phyloP scores from a whole-genome alignment of 2,888 invertebrate species.

The Yponomeuta malinellus region DNA sequence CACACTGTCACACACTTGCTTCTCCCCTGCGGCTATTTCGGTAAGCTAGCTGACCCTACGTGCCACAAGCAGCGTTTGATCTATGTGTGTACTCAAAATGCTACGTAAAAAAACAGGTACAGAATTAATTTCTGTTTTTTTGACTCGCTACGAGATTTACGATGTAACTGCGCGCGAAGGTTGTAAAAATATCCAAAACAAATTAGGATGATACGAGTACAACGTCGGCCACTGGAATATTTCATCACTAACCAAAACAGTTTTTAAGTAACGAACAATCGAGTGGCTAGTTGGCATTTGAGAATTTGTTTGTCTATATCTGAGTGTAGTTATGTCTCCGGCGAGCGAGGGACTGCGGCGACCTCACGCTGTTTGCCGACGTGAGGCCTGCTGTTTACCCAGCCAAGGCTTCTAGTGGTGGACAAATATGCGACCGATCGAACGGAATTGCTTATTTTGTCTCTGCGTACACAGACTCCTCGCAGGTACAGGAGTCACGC shows the following conservation, averaged over 20 bases:
- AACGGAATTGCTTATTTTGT: conserved; percentile 75
- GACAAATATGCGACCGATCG: conserved; percentile 72
- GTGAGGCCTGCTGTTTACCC: conserved; percentile 69
- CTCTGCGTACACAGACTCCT: conserved; percentile 69
- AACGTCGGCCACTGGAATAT: background rate
- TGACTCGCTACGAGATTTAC: conserved; percentile 22
- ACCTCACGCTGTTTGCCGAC: conserved; percentile 71
- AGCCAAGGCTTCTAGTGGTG: conserved; percentile 73
- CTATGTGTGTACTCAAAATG: conserved; percentile 48
- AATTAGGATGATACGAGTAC: background rate
- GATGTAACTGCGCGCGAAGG: background rate
- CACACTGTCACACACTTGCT: conserved; percentile 47
- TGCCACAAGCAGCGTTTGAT: conserved; percentile 55
- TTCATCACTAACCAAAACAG: conserved; percentile 9
- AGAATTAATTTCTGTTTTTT: conserved; percentile 25
- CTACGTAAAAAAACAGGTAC: conserved; percentile 27
- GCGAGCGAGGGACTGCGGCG: conserved; percentile 49
- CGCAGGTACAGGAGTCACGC: conserved; percentile 57
- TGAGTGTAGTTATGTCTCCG: conserved; percentile 37
- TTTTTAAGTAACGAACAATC: conserved; percentile 15
- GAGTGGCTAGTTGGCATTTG: conserved; percentile 16
- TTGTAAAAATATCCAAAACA: conserved; percentile 8
- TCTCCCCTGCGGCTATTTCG: conserved; percentile 68
- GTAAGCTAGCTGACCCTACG: conserved; percentile 63
- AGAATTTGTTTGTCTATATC: conserved; percentile 16